A percentile compares a stretch with the other conserved stretches of the same genome.
phyloP scores from a whole-genome alignment of 1,140 invertebrate genomes.

The Drusus annulatus region DNA sequence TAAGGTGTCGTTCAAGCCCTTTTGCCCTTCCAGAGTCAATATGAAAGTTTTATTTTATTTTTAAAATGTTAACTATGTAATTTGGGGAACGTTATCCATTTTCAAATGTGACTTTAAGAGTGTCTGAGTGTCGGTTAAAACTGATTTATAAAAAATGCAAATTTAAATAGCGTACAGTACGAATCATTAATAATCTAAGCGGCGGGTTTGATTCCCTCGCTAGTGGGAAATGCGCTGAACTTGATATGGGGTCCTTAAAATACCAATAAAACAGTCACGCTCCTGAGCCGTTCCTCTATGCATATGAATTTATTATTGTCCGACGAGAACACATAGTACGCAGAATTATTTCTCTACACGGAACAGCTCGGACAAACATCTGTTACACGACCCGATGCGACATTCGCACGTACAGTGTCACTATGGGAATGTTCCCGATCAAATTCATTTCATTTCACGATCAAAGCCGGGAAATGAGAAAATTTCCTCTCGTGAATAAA shows the following conservation, averaged over 20 bases:
- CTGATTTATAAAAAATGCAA: not conserved
- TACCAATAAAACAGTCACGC: conserved; percentile 30
- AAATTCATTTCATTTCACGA: not conserved
- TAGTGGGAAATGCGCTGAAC: not conserved
- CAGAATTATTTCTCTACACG: conserved; percentile 48
- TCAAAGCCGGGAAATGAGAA: not conserved
- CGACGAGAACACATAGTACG: conserved; percentile 51
- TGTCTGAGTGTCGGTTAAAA: no score
- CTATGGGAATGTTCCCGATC: conserved; percentile 15
- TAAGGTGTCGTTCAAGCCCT: no score
- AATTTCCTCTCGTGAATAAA: not conserved
- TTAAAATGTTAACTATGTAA: no score
- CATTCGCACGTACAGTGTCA: conserved; percentile 18
- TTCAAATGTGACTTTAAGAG: no score
- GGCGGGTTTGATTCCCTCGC: not conserved
- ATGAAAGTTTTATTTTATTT: no score
- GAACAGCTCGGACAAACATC: conserved; percentile 18
- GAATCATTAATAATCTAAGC: not conserved
- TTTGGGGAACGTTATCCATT: no score
- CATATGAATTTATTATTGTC: conserved; percentile 54
- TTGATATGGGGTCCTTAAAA: not conserved
- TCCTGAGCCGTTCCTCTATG: conserved; percentile 6
- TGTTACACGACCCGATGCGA: conserved; percentile 40
- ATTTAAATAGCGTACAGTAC: not conserved
- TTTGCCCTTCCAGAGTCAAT: no score